Percentiles rank a stretch among this genome's conserved stretches.
phyloP scores from a whole-genome alignment of 2,888 invertebrate genomes.

The Abscondita cerata region DNA sequence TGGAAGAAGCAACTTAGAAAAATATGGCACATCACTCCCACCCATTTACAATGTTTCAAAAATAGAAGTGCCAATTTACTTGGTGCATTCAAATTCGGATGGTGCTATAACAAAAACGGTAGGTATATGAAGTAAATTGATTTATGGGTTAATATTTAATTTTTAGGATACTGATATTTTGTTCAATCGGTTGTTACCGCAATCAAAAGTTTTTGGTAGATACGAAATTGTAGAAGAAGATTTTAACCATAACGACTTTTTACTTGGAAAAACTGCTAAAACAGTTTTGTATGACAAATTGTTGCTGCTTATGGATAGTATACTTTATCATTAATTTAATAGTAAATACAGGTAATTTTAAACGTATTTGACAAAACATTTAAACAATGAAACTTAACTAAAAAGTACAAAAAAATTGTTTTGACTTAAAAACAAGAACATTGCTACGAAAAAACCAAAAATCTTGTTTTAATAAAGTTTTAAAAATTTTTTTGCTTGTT shows the following conservation, averaged over 20 bases:
- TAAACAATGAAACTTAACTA: too few species aligned
- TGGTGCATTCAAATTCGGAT: constrained; percentile 71
- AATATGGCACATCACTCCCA: constrained; percentile 63
- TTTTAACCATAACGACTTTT: constrained; percentile 57
- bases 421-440: too few species aligned
- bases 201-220: constrained; percentile 47
- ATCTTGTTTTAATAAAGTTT: too few species aligned
- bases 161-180: constrained; percentile 55
- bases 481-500: too few species aligned
- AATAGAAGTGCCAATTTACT: constrained; percentile 65
- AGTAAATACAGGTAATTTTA: too few species aligned
- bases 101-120: constrained; percentile 65
- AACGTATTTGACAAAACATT: too few species aligned
- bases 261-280: constrained; percentile 53
- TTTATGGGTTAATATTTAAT: constrained; percentile 19
- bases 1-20: constrained; percentile 58
- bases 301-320: neutral
- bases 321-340: too few species aligned
- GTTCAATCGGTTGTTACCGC: constrained; percentile 49
- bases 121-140: neutral
- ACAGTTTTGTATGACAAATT: constrained; percentile 15
- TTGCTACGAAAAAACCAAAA: too few species aligned
- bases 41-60: constrained; percentile 66
- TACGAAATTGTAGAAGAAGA: constrained; percentile 50
- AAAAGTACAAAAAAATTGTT: too few species aligned